Conservation (phyloP, 2,113 vertebrate species). For the Menidia beryllina region DNA sequence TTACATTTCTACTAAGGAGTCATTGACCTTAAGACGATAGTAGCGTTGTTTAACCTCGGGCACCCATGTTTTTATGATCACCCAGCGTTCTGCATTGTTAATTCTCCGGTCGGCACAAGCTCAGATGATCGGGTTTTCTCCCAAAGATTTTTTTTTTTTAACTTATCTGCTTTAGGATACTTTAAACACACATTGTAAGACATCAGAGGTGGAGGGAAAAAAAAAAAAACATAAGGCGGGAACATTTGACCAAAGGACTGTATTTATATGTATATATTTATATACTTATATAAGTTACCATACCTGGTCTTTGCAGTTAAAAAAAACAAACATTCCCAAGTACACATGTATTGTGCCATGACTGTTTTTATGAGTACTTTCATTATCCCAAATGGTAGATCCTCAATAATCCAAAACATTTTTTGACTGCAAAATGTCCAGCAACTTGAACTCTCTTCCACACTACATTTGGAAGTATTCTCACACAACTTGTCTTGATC, state of each 20-base stretch:
- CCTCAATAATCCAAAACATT: background rate
- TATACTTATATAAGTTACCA: background rate
- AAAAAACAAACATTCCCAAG: background rate
- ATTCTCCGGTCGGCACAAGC: too few relatives aligned
- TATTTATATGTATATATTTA: background rate
- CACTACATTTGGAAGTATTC: too few relatives aligned
- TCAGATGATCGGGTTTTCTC: background rate
- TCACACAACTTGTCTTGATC: background rate
- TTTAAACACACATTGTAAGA: slow-evolving; percentile 19
- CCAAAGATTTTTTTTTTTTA: background rate
- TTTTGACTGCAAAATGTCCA: background rate
- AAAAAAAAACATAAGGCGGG: background rate
- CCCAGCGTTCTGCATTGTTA: too few relatives aligned
- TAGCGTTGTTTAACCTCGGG: too few relatives aligned
- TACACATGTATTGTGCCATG: background rate
- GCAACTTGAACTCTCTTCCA: background rate
- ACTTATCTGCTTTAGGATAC: background rate
- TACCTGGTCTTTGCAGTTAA: background rate
- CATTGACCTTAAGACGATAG: too few relatives aligned
- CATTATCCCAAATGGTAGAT: background rate
- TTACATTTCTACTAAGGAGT: too few relatives aligned
- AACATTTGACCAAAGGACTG: slow-evolving; percentile 1
- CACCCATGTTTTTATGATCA: too few relatives aligned
- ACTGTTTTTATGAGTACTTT: background rate
- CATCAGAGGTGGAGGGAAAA: slow-evolving; percentile 10